Conservation (phyloP, 2,113 vertebrate genomes). For the Syngnathus typhle region DNA sequence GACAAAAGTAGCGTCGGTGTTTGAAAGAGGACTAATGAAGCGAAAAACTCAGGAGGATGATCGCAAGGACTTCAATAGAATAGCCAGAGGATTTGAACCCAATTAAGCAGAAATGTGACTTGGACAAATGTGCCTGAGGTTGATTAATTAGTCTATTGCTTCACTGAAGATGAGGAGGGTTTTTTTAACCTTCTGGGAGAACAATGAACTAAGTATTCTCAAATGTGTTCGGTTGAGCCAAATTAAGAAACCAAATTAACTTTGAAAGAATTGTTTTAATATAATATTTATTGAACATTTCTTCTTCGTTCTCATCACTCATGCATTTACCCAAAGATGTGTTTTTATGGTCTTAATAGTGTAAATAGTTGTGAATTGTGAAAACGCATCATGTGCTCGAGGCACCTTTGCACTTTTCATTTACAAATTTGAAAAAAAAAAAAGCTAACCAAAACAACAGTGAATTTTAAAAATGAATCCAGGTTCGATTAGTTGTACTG, state of each 20-base stretch:
- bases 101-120: conserved; percentile 30
- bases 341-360: too few species aligned
- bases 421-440: not conserved
- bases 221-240: too few species aligned
- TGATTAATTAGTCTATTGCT: conserved; percentile 3
- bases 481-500: not conserved
- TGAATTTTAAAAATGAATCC: not conserved
- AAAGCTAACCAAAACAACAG: not conserved
- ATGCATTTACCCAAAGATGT: too few species aligned
- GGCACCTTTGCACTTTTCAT: not conserved
- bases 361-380: too few species aligned
- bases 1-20: conserved; percentile 56
- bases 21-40: conserved; percentile 68
- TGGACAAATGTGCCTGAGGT: conserved; percentile 7
- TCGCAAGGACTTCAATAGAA: conserved; percentile 82
- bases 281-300: too few species aligned
- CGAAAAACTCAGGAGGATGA: conserved; percentile 66
- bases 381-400: not conserved
- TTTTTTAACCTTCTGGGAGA: not conserved
- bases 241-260: too few species aligned
- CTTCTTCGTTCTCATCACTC: too few species aligned
- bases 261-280: too few species aligned
- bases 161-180: not conserved
- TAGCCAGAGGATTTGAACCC: conserved; percentile 75
- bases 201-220: not conserved